These are phyloP conservation scores for Nematopogon swammerdamellus DNA, from an alignment of 2,888 invertebrate species.

Conservation along the genomic window DNA sequence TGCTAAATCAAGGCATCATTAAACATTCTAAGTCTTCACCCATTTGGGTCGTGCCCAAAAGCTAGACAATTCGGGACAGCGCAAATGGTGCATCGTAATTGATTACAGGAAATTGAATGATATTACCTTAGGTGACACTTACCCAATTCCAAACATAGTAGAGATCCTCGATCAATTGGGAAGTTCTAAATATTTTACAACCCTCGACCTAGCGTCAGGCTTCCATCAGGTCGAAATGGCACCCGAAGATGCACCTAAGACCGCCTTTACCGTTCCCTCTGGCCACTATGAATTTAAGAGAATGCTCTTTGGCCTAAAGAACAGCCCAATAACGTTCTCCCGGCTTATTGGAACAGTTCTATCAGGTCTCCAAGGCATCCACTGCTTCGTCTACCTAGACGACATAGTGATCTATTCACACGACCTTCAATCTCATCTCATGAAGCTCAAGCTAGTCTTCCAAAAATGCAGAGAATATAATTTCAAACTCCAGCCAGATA, in stretches of 20 bases:
- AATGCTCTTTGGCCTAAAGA: not conserved
- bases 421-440: slow-evolving; percentile 10
- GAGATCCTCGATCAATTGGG: slow-evolving; percentile 9
- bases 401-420: slow-evolving; percentile 13
- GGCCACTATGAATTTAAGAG: slow-evolving; percentile 7
- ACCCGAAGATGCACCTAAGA: slow-evolving; percentile 8
- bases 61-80: slow-evolving; percentile 6
- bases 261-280: slow-evolving; percentile 8
- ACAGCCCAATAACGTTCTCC: not conserved
- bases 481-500: slow-evolving; percentile 12
- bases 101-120: slow-evolving; percentile 13
- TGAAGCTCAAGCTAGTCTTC: slow-evolving; percentile 9
- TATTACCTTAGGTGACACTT: slow-evolving; percentile 7
- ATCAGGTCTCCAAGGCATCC: slow-evolving; percentile 7
- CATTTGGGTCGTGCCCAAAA: slow-evolving; percentile 9
- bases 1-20: no score
- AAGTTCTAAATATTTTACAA: slow-evolving; percentile 9
- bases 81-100: slow-evolving; percentile 16
- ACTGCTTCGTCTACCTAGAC: slow-evolving; percentile 15
- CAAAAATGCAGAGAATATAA: slow-evolving; percentile 8
- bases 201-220: slow-evolving; percentile 7
- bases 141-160: slow-evolving; percentile 8
- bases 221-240: slow-evolving; percentile 8
- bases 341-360: not conserved
- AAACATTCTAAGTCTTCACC: slow-evolving; percentile 4